Conservation (phyloP, 2,888 invertebrate genomes). For the Nomada fabriciana region DNA sequence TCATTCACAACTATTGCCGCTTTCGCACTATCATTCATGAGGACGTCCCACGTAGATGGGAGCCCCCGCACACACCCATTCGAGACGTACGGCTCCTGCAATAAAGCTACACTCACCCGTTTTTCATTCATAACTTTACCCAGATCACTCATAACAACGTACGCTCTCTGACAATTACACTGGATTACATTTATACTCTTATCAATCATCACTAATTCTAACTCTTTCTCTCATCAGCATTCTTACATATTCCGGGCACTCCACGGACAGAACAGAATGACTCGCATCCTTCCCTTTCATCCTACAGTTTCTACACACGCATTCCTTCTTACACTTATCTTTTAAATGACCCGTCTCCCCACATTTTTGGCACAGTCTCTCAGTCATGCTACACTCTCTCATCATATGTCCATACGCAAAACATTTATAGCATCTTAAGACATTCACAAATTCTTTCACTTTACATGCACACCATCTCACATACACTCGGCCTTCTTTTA, state of each 20-base stretch:
- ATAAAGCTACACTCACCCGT: not conserved
- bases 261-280: no score
- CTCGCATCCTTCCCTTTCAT: no score
- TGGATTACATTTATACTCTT: no score
- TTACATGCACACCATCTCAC: not conserved
- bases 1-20: constrained; percentile 28
- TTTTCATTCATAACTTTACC: not conserved
- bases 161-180: no score
- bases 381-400: not conserved
- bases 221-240: no score
- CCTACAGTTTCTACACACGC: no score
- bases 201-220: no score
- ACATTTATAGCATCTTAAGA: no score
- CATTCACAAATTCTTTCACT: not conserved
- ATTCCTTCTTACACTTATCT: no score
- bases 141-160: constrained; percentile 24
- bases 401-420: constrained; percentile 20
- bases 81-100: constrained; percentile 27
- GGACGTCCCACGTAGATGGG: constrained; percentile 87
- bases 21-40: not conserved
- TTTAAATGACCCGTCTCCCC: not conserved
- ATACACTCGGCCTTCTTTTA: constrained; percentile 17
- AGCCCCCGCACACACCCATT: not conserved
- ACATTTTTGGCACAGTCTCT: not conserved
- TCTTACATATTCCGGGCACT: no score